A percentile compares a stretch with the other conserved stretches of the same genome.
Evolutionary conservation across 2,888 invertebrate species (phyloP).

Genomic region (Chydorus sphaericus): DNA sequence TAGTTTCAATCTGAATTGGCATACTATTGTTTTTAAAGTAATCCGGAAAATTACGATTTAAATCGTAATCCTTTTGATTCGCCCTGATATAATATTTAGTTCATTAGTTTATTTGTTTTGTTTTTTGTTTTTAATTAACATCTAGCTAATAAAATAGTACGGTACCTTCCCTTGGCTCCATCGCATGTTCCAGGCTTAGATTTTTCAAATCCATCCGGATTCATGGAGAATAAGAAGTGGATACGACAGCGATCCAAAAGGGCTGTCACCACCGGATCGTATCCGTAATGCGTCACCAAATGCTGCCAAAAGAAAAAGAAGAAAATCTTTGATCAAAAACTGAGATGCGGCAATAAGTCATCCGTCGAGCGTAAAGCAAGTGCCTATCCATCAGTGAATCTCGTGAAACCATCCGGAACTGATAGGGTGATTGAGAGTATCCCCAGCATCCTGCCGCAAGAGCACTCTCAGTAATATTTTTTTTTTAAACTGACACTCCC

Average conservation of each 20-base stretch:
- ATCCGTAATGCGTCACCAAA: conserved; percentile 24
- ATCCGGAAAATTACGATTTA: conserved; percentile 34
- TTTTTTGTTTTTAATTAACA: neutral
- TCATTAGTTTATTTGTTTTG: neutral
- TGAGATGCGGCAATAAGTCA: too few relatives aligned
- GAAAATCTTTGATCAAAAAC: too few relatives aligned
- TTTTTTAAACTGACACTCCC: too few relatives aligned
- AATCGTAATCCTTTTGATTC: conserved; percentile 30
- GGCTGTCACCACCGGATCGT: conserved; percentile 29
- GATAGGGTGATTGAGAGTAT: too few relatives aligned
- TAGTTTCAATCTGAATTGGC: conserved; percentile 32
- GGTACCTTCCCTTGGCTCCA: conserved; percentile 25
- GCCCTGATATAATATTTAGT: conserved; percentile 20
- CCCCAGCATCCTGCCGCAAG: too few relatives aligned
- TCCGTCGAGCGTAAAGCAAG: too few relatives aligned
- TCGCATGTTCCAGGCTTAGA: conserved; percentile 29
- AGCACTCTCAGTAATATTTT: too few relatives aligned
- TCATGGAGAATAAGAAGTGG: conserved; percentile 43
- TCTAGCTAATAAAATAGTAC: neutral
- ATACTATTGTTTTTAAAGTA: conserved; percentile 25
- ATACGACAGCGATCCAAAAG: conserved; percentile 37
- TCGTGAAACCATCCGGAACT: too few relatives aligned
- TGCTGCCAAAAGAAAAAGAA: conserved; percentile 30
- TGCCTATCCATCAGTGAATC: too few relatives aligned
- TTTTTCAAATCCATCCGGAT: conserved; percentile 41